Evolutionary conservation across 1,140 invertebrate genomes (phyloP).

Genomic region (Conopomorpha cramerella): DNA sequence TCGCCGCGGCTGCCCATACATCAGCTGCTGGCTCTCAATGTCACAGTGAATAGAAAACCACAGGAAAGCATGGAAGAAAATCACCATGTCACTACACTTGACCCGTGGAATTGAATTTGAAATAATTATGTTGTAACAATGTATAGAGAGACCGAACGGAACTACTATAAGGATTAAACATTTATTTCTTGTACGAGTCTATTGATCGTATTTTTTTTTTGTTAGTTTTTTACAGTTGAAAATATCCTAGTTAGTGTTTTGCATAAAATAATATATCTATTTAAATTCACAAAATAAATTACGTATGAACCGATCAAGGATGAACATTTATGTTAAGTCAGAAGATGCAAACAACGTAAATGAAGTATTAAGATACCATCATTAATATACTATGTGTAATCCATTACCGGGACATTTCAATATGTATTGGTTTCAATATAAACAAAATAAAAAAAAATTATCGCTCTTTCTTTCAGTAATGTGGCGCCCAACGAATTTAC

Average conservation of each 20-base stretch:
- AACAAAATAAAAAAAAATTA: too few species aligned
- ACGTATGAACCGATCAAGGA: too few species aligned
- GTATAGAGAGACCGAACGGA: background rate
- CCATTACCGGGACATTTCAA: too few species aligned
- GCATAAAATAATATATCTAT: background rate
- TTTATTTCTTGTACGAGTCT: background rate
- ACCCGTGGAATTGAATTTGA: constrained; percentile 32
- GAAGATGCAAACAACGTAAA: too few species aligned
- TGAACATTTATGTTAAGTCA: too few species aligned
- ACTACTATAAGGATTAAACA: background rate
- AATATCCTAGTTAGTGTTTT: background rate
- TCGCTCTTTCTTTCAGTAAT: too few species aligned
- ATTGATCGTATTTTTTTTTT: background rate
- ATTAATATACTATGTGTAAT: too few species aligned
- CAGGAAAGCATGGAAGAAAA: constrained; percentile 47
- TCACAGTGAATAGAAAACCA: constrained; percentile 51
- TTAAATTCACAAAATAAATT: background rate
- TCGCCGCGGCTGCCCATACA: constrained; percentile 68
- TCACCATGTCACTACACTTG: constrained; percentile 26
- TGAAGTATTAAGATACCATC: too few species aligned
- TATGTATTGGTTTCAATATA: too few species aligned
- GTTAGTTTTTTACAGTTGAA: background rate
- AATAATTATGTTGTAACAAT: background rate
- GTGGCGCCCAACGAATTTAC: too few species aligned
- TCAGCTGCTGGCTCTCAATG: constrained; percentile 48